These are phyloP conservation scores for Cheilosia vulpina DNA, from an alignment of 2,888 invertebrate genomes.

Conservation along the genomic window DNA sequence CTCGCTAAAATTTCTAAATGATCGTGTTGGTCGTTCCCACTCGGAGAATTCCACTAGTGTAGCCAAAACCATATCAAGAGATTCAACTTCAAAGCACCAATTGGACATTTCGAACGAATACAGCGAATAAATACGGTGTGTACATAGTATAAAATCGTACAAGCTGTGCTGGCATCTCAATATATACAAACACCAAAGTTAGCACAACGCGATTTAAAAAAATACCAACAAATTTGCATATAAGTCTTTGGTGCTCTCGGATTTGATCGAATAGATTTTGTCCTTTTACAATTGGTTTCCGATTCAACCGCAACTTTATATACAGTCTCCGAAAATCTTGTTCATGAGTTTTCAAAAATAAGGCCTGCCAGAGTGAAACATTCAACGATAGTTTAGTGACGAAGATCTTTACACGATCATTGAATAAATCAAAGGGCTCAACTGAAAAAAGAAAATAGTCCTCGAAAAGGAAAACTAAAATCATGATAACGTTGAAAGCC, in stretches of 20 bases:
- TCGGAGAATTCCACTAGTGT: conserved; percentile 78
- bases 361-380: conserved; percentile 30
- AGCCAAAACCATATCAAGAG: conserved; percentile 77
- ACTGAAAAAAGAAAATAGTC: conserved; percentile 76
- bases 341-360: conserved; percentile 17
- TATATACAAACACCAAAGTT: background rate
- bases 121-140: conserved; percentile 76
- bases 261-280: conserved; percentile 16
- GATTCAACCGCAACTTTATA: conserved; percentile 11
- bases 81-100: conserved; percentile 79
- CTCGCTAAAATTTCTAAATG: conserved; percentile 77
- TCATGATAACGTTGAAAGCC: conserved; percentile 52
- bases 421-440: conserved; percentile 77
- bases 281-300: background rate
- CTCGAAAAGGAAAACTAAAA: conserved; percentile 62
- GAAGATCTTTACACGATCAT: conserved; percentile 78
- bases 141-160: conserved; percentile 78
- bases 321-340: conserved; percentile 63
- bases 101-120: conserved; percentile 78
- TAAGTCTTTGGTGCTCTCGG: conserved; percentile 12
- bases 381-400: conserved; percentile 77
- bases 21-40: conserved; percentile 75
- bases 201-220: background rate
- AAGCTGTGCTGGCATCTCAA: conserved; percentile 63
- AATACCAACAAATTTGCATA: conserved; percentile 10